These are phyloP conservation scores for Poecile atricapillus DNA, from an alignment of 2,113 vertebrate species.

Conservation along the genomic window DNA sequence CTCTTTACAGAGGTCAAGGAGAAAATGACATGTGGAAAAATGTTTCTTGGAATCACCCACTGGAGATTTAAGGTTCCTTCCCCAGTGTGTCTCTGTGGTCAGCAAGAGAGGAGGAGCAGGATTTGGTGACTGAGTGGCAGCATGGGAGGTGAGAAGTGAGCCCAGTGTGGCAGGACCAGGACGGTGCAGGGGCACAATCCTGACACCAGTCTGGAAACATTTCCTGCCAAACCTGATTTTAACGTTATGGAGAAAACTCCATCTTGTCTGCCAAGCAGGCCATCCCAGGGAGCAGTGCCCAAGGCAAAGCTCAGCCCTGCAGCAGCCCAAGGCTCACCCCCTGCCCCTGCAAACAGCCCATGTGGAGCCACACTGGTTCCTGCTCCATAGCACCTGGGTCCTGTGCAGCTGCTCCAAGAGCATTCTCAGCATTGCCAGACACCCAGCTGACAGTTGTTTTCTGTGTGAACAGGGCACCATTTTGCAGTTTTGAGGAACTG, in stretches of 20 bases:
- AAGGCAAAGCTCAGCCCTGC: neutral
- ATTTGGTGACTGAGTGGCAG: neutral
- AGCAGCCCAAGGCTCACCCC: neutral
- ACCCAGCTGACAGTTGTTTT: neutral
- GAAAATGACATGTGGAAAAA: slow-evolving; percentile 24
- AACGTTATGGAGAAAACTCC: neutral
- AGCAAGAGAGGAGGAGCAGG: neutral
- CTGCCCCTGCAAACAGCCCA: rapidly evolving
- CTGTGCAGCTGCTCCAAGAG: neutral
- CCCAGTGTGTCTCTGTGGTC: neutral
- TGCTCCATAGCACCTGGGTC: rapidly evolving
- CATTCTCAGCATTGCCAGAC: neutral
- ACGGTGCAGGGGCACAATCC: neutral
- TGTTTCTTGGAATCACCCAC: neutral
- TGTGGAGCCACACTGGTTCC: neutral
- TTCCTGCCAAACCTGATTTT: neutral
- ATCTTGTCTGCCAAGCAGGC: neutral
- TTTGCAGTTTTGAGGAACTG: slow-evolving; percentile 23
- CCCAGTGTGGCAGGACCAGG: neutral
- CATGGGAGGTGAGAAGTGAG: neutral
- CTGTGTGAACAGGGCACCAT: neutral
- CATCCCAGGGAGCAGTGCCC: rapidly evolving
- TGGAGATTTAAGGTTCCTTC: neutral
- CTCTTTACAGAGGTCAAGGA: slow-evolving; percentile 21
- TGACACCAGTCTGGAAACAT: neutral